Percentiles rank a stretch among this genome's conserved stretches.
phyloP scores from a whole-genome alignment of 64 coral and sea anemone genomes.

The Stichodactyla helianthus region DNA sequence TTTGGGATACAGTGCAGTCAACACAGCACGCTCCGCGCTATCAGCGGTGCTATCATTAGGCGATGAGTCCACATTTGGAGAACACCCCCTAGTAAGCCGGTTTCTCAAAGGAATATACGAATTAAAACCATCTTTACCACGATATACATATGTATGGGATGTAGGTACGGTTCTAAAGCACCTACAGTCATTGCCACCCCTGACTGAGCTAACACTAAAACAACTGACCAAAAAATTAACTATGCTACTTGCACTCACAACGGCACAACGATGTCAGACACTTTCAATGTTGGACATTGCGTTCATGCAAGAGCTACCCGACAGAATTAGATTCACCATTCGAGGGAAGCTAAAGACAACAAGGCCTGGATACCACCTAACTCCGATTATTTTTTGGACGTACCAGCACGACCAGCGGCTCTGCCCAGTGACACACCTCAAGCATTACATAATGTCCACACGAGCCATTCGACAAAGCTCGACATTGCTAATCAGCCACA shows the following conservation, averaged over 20 bases:
- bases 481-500: no score
- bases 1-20: no score
- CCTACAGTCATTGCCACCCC: background rate
- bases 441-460: background rate
- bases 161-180: conserved; percentile 9
- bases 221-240: conserved; percentile 19
- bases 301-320: conserved; percentile 18
- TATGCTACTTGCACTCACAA: conserved; percentile 24
- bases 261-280: conserved; percentile 29
- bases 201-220: conserved; percentile 13
- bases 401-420: background rate
- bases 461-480: conserved; percentile 5
- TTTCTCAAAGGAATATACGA: conserved; percentile 49
- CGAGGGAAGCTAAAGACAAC: conserved; percentile 29
- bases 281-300: conserved; percentile 21
- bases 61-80: no score
- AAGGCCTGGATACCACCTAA: conserved; percentile 9
- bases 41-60: no score
- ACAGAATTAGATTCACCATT: conserved; percentile 5
- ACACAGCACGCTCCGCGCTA: no score
- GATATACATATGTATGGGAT: conserved; percentile 46
- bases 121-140: conserved; percentile 34
- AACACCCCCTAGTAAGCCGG: conserved; percentile 30
- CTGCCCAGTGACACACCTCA: conserved; percentile 15
- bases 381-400: conserved; percentile 2